Evolutionary conservation across 2,113 vertebrate genomes (phyloP), one percentile per base, ranked within the genome.

Genomic region (Echinops telfairi): DNA sequence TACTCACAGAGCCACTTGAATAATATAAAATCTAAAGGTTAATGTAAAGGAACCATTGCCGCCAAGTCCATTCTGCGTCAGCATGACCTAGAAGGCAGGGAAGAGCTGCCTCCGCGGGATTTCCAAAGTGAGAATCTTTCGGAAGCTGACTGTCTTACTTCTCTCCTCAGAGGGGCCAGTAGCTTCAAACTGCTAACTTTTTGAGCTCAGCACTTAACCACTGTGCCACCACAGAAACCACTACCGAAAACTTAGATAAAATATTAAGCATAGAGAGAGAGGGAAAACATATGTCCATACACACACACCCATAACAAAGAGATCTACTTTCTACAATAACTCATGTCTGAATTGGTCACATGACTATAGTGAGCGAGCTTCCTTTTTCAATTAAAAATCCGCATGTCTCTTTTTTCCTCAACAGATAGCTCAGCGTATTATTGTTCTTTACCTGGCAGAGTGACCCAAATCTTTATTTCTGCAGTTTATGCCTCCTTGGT

Each of bases 331-430:
- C 29, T 91, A 20, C 10, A 77, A 9, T 31, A 77, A 36, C 47
- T 66, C 25, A 64, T 89, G 92, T 96, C n/a, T 96, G 25, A 95
- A 68, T 43, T 83, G 25, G 38, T 68, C 62, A 70, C 17, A 76
- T 53, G 2, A 23, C 1, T 95, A 15, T 57, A 57, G 66, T 64
- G 36, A 62, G 8, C 31, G 9, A 64, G 64, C 78, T 83, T 92
- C 27, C 25, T 19, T 79, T 92, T 83, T 83, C 70, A 25, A 75
- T 80, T 38, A 70, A 2, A 15, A 31, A 70, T 88, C 77, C 4
- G 12, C 25, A 53, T 60, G 70, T 83, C 9, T n/a, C 38, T 20
- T 86, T 86, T 73, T 16, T 3, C 17, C 57, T 85, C 29, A 80
- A 58, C 31, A 78, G 82, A 78, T 62, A 75, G 12, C 23, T 88